Base-by-base conservation (phyloP, 2,113 vertebrate genomes). In the Hydrolagus affinis region DNA sequence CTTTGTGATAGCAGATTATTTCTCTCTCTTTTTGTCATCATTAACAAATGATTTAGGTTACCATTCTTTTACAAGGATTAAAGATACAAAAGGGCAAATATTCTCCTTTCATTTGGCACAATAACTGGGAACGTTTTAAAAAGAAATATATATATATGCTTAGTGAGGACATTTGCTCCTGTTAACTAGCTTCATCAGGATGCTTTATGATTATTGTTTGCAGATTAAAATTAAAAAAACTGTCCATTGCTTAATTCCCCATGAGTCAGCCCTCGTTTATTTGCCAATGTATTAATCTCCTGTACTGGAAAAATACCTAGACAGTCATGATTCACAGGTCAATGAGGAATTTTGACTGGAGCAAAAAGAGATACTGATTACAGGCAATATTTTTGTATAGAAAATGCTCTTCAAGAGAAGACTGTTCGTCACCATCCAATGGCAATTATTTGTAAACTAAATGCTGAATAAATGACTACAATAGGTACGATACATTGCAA, bases 261-360 rank as follows among this genome's bases (percentile, higher is more conserved):
- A 9, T 66, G 25, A 83, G 78, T 23, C 25, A 83, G 25, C 23
- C 62, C 60, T 32, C 8, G 78, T 83, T 83, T 83, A 62, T 83
- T 66, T 83, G 78, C 78, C 32, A 64, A 83, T 83, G 78, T 83
- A 83, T 83, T 83, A 83, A 83, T 83, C 78, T 83, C 78, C 15
- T 66, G 30, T 66, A 66, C 28, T 83, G 78, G 78, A 83, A 64
- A 62, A 32, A 9, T 83, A 15, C 78, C 78, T 32, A 83, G 78
- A 83, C 78, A 66, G 62, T 44, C 44, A 44, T 83, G 78, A 83
- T 60, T 83, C 78, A 83, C 60, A 68, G 78, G 78, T 83, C 78
- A 83, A 30, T 64, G 62, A 25, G 66, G 66, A 60, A 64, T 60
- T 9, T 83, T 64, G 32, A 28, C 11, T 8, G 28, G 62, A 19